Evolutionary conservation across 2,113 vertebrate species (phyloP).

Genomic region (Dryoscopus gambensis): DNA sequence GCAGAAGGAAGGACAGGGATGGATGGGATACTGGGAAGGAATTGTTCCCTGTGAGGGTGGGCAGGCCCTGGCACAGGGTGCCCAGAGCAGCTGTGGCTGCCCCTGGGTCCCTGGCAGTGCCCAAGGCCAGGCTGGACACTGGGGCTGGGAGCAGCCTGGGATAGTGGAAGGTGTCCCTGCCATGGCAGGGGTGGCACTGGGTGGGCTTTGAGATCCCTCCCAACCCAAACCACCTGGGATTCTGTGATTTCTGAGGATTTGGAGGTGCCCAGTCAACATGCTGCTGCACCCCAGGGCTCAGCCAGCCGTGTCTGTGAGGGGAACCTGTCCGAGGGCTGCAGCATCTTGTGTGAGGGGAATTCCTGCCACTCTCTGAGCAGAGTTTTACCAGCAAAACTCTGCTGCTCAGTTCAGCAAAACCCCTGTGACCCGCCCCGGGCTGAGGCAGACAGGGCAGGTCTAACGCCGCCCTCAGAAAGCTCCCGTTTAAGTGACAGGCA

Average conservation of each 20-base stretch:
- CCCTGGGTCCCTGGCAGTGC: background rate
- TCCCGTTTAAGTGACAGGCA: background rate
- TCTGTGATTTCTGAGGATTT: background rate
- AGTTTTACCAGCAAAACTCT: background rate
- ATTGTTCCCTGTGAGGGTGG: too few relatives aligned
- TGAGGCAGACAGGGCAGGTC: background rate
- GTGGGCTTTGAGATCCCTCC: background rate
- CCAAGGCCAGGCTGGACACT: background rate
- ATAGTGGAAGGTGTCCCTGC: background rate
- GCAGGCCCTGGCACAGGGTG: background rate
- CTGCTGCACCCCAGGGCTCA: background rate
- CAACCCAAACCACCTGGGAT: too few relatives aligned
- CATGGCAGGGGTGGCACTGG: background rate
- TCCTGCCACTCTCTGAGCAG: background rate
- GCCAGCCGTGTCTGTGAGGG: accelerated
- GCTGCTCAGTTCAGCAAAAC: background rate
- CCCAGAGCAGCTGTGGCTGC: background rate
- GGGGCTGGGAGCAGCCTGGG: background rate
- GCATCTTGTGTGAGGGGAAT: background rate
- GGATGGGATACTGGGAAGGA: background rate
- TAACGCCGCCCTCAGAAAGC: background rate
- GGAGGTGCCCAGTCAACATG: background rate
- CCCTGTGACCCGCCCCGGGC: background rate
- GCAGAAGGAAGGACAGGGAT: background rate
- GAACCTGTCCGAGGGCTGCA: accelerated